Base-by-base conservation (phyloP, 2,113 vertebrate genomes). In the Pelusios castaneus region DNA sequence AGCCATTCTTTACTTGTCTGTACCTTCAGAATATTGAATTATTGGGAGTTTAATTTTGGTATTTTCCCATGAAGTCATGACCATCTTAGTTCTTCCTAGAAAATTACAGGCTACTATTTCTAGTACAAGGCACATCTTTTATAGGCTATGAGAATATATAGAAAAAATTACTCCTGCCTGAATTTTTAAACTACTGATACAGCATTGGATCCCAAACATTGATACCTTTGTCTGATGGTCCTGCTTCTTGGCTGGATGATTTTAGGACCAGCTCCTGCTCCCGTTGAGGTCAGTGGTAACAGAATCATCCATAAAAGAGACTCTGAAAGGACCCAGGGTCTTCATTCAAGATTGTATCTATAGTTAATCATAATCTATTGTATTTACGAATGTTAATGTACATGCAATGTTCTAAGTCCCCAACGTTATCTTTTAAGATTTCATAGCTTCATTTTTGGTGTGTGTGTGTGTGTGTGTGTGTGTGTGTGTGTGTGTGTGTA, bases 1-100 rank as follows among this genome's bases (percentile, higher is more conserved):
- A 29, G 73, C 92, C 21, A 45, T 55, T 93, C n/a, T 91, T 84
- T 52, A 25, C 22, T 83, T 89, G 17, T 80, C 92, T 88, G 19
- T 0, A 0, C 89, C 93, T 91, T 60, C 55, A 82, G 73, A 92
- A 88, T 77, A 84, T 38, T 76, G 56, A 88, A 0, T 87, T 49
- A 34, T 80, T 81, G 21, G 60, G 38, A 16, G 22, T 91, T 92
- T 52, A 73, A 82, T 88, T 47, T 84, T 73, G 54, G 29, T 8
- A 41, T 85, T 92, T 89, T 56, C n/a, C 49, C 38, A 34, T 29
- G 67, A 63, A 73, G 27, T 83, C 56, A 45, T 52, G 29, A 49
- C n/a, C 38, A 38, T 79, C 34, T 87, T 56, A 88, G 6, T 87
- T 88, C 31, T 77, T 27, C 85, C 43, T n/a, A 49, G 58, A 85